These are phyloP conservation scores for Cygnus atratus DNA, from an alignment of 2,113 vertebrate species.

Conservation along the genomic window DNA sequence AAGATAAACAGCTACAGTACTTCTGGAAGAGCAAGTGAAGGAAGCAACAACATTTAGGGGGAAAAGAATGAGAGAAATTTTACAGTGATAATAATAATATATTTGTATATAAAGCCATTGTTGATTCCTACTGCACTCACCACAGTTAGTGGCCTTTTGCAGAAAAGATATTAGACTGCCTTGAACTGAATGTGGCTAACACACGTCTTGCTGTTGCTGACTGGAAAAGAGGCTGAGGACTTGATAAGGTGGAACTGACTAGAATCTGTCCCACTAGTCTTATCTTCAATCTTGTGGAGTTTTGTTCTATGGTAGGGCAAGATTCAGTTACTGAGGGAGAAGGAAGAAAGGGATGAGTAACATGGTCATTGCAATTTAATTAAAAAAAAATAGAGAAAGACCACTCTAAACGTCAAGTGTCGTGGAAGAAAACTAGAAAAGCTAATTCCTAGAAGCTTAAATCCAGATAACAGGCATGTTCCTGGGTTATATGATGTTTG, in stretches of 20 bases:
- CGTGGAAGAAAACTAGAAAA: background rate
- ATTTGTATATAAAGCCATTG: background rate
- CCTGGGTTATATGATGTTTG: background rate
- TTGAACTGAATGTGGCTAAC: background rate
- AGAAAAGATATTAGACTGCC: background rate
- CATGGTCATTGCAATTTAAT: background rate
- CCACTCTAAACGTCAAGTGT: background rate
- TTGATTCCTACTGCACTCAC: background rate
- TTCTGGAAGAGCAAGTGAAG: background rate
- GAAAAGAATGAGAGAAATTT: background rate
- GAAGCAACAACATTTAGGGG: background rate
- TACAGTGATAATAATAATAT: background rate
- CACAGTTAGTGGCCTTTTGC: background rate
- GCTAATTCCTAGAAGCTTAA: background rate
- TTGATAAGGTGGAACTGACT: background rate
- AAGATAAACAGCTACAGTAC: background rate
- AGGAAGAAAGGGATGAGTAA: background rate
- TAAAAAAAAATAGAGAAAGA: background rate
- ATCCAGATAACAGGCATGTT: background rate
- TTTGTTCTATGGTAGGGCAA: background rate
- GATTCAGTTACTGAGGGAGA: background rate
- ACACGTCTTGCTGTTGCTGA: background rate
- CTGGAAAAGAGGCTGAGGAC: background rate
- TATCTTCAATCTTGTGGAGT: background rate
- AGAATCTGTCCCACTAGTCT: background rate